A percentile compares a stretch with the other conserved stretches of the same genome.
phyloP scores from a whole-genome alignment of 2,797 vertebrate genomes.

The Peromyscus aztecus region DNA sequence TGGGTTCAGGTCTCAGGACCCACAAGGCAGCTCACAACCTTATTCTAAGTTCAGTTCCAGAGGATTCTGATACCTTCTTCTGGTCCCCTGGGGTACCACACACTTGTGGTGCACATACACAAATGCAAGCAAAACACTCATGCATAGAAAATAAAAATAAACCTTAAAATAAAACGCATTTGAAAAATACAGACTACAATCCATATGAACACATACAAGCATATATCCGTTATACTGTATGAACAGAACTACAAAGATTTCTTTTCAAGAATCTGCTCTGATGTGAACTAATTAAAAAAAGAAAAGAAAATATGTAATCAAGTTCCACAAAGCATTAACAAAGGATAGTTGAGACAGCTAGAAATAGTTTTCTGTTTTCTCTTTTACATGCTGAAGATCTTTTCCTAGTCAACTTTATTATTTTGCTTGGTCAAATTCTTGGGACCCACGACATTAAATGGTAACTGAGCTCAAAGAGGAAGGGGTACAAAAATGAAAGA shows the following conservation, averaged over 20 bases:
- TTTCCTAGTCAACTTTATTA: constrained; percentile 21
- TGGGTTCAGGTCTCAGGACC: neutral
- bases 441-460: neutral
- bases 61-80: neutral
- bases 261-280: neutral
- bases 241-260: neutral
- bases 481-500: neutral
- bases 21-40: neutral
- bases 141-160: neutral
- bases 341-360: neutral
- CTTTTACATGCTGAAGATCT: neutral
- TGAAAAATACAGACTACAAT: neutral
- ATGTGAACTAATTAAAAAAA: neutral
- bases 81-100: neutral
- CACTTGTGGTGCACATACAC: too few relatives aligned
- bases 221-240: neutral
- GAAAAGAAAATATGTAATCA: neutral
- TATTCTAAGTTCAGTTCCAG: neutral
- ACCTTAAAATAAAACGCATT: neutral
- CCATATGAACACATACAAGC: neutral
- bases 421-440: constrained; percentile 45
- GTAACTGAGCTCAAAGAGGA: constrained; percentile 54
- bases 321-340: neutral
- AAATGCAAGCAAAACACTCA: neutral
- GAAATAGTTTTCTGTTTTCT: constrained; percentile 13